Base-by-base conservation (phyloP, 2,113 vertebrate species). In the Nesoenas mayeri region DNA sequence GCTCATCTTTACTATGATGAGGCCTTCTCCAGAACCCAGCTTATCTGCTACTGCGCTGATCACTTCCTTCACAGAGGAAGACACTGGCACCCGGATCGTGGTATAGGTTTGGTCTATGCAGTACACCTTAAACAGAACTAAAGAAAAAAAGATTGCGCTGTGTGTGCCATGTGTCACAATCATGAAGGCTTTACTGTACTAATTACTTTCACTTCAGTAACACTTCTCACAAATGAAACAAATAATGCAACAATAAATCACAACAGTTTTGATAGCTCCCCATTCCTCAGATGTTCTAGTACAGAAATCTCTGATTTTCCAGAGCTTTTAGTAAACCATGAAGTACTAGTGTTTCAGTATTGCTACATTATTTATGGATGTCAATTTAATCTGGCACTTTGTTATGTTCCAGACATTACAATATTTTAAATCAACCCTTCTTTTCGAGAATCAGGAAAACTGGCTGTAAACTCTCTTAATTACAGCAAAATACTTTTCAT, bases 51-150 rank as follows among this genome's bases (percentile, higher is more conserved):
- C 98, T 2, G 99, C 99, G 1, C 97, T 85, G 89, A 99, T 98
- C 94, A 99, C 98, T 97, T 99, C 99, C 91, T 98, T 98, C 96
- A 99, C 99, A 0, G 98, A 99, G 70, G 99, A 98, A 0, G 98
- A 98, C 82, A 99, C 98, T 0, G 98, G 98, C 47, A 99, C 99
- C 10, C 99, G 98, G 73, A 99, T 99, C 20, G 99, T 99, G 53
- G 98, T 99, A 89, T 99, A 99, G 74, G 99, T 99, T 96, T 99
- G 99, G 97, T 99, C 99, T 72, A 98, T 94, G 97, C 99, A 99
- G 97, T 99, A 99, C 71, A 99, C 99, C 97, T 99, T 99, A 95
- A 99, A 99, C 36, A 99, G 97, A 96, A 99, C 99, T 99, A 90
- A 85, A 97, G 58, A 91, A 47, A 92, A 57, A 81, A 79, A 91